Base-by-base conservation (phyloP, 2,888 invertebrate species). In the Unio delphinus region DNA sequence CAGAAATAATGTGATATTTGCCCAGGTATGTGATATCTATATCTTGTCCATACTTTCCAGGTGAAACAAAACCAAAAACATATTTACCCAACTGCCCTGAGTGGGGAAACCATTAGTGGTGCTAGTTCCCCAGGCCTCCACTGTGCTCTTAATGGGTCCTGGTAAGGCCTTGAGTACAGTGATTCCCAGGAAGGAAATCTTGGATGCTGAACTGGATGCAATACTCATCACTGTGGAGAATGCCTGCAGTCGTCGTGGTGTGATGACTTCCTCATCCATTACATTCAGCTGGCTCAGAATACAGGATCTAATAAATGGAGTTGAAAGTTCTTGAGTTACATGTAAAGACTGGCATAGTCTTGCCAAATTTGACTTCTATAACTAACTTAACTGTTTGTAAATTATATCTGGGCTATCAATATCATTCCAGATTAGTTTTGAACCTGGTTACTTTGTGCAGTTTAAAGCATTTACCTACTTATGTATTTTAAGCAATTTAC, bases 51-150 rank as follows among this genome's bases (percentile, higher is more conserved):
- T 45, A 34, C 20, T 8, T 59, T 23, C 20, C 15, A 65, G 3
- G 17, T 67, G 28, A n/a, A 23, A 57, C 28, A 11, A 62, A 23
- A 45, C 61, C n/a, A 1, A 17, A 18, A 54, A 61, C 3, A 67
- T 76, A 79, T 90, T 86, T 88, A 93, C 93, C 92, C 92, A 93
- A 57, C 89, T 88, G 55, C 87, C 88, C 55, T 87, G 82, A 72
- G 86, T 82, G 26, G 92, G 92, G 67, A 93, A 92, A 74, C 93
- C 93, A 69, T 92, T 91, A 59, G 78, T 82, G 55, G 92, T 90
- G 34, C 76, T 80, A 58, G 91, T 91, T 83, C 92, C 93, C 93
- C 94, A 94, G 0, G 72, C 65, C 76, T 93, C 93, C 54, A 94
- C 88, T 3, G 92, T 92, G 54, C 92, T 91, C 60, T 92, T 90